phyloP scores from a whole-genome alignment of 2,113 vertebrate genomes.

The Poeciliopsis turrubarensis region DNA sequence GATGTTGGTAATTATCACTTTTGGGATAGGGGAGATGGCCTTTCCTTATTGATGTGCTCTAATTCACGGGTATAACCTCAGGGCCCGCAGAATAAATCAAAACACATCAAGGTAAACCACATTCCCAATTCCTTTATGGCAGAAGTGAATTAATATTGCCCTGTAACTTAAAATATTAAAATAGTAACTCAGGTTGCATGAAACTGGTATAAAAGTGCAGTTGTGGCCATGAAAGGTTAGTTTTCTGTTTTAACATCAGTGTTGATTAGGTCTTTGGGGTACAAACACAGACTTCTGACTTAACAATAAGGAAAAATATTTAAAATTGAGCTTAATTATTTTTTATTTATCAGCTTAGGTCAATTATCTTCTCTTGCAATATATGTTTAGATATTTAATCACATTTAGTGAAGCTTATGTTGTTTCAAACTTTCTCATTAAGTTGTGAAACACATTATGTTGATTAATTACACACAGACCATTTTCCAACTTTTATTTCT shows the following conservation, averaged over 20 bases:
- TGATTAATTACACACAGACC: no score
- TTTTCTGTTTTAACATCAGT: constrained; percentile 25
- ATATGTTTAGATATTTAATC: constrained; percentile 2
- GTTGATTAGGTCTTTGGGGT: constrained; percentile 46
- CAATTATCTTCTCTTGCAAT: constrained; percentile 6
- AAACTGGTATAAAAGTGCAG: constrained; percentile 2
- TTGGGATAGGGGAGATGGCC: constrained; percentile 78
- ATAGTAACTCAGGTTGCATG: constrained; percentile 40
- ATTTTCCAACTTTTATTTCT: no score
- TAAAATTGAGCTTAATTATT: constrained; percentile 7
- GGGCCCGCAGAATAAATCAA: constrained; percentile 76
- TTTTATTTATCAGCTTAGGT: constrained; percentile 8
- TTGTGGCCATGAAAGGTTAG: constrained; percentile 7
- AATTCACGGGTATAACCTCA: constrained; percentile 70
- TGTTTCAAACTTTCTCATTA: no score
- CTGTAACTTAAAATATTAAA: constrained; percentile 66
- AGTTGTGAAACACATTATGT: no score
- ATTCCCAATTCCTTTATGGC: constrained; percentile 70
- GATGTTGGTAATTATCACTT: constrained; percentile 84
- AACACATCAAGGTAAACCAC: constrained; percentile 75
- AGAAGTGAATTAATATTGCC: constrained; percentile 60
- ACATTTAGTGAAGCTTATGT: neutral
- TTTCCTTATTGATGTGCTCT: constrained; percentile 77
- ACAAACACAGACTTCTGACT: constrained; percentile 24
- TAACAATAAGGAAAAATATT: constrained; percentile 22